Evolutionary conservation across 2,888 invertebrate genomes (phyloP).

Genomic region (Rhagophthalmus giganteus): DNA sequence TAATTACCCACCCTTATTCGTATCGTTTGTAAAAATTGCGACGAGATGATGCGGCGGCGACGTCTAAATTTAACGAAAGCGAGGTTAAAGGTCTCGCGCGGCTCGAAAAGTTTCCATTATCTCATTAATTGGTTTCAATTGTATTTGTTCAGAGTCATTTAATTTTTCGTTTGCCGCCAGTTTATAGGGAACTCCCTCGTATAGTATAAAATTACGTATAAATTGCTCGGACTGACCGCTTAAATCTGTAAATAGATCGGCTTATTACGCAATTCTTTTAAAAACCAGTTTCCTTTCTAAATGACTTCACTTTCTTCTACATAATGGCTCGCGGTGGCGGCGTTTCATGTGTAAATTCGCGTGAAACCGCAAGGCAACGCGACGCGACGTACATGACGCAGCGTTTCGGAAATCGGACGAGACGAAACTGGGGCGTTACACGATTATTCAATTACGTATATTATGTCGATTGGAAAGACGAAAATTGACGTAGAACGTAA

Average conservation of each 20-base stretch:
- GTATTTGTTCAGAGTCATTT: background rate
- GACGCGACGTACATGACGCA: no score
- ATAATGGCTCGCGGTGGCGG: background rate
- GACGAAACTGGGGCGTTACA: background rate
- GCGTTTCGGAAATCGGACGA: no score
- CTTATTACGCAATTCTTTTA: background rate
- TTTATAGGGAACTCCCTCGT: no score
- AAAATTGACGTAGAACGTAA: no score
- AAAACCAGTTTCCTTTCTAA: conserved; percentile 3
- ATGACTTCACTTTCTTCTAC: conserved; percentile 1
- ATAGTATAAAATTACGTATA: background rate
- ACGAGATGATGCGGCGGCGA: no score
- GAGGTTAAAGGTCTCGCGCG: background rate
- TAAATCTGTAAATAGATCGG: background rate
- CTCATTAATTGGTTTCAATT: background rate
- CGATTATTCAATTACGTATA: no score
- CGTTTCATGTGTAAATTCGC: background rate
- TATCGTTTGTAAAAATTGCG: no score
- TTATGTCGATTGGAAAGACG: no score
- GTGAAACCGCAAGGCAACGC: background rate
- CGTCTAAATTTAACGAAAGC: background rate
- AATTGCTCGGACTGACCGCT: background rate
- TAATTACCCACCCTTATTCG: no score
- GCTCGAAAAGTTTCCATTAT: background rate
- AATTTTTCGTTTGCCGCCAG: background rate